Base-by-base conservation (phyloP, 2,888 invertebrate species). In the Phyllotreta cruciferae region DNA sequence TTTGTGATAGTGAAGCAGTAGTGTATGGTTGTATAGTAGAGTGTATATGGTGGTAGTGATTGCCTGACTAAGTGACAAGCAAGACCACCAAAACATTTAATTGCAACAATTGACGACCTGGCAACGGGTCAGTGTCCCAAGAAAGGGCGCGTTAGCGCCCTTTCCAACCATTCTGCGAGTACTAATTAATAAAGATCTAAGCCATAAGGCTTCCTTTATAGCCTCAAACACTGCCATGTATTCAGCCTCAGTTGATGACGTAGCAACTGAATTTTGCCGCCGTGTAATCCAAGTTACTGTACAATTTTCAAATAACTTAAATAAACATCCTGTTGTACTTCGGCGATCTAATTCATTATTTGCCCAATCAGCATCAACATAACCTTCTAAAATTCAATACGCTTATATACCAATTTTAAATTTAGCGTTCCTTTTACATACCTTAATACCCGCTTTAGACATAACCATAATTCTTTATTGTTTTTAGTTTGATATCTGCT, bases 341-440 rank as follows among this genome's bases (percentile, higher is more conserved):
- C 56, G 53, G 35, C 71, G 9, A 45, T 66, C 67, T 50, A 35
- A 35, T 62, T 67, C 67, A 63, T 69, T 58, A 60, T 41, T 65
- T 41, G 56, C 69, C 64, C 60, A 76, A 62, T 77, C 73, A n/a
- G 74, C 68, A 63, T 76, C 74, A 7, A 71, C 73, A 69, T 68
- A 77, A 1, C 75, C 73, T 68, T 60, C 50, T 37, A 74, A 38
- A 14, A 68, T 58, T 50, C 24, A 24, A 24, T 62, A 57, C 58
- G 60, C 35, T 47, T 62, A 62, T 71, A 73, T 35, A 36, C 61
- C 38, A 76, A 61, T 70, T 75, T 73, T 34, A 74, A 50, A 62
- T 73, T 49, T 52, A 69, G 36, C 44, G 73, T 70, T 37, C 74
- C 73, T 64, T 72, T 75, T 11, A 75, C 55, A 63, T 74, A 75